A percentile compares a stretch with the other conserved stretches of the same genome.
Evolutionary conservation across 2,888 invertebrate species (phyloP).

Genomic region (Teinopalpus imperialis): DNA sequence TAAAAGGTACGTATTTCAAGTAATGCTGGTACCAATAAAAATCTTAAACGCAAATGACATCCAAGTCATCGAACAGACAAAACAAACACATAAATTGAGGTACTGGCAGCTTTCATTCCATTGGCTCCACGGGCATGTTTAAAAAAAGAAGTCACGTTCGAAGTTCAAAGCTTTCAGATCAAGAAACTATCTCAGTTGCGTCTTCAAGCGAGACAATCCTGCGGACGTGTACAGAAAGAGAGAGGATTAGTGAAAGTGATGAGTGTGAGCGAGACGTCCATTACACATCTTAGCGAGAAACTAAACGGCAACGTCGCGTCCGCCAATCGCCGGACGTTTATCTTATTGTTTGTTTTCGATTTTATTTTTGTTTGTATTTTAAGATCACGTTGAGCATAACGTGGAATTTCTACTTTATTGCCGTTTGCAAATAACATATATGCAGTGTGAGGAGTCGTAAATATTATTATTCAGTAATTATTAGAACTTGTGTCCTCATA

Average conservation of each 20-base stretch:
- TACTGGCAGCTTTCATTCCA: conserved; percentile 43
- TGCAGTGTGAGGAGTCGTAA: too few species aligned
- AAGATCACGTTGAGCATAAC: conserved; percentile 34
- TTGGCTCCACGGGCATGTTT: conserved; percentile 48
- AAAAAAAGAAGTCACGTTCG: conserved; percentile 64
- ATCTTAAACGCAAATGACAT: background rate
- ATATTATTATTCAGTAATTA: too few species aligned
- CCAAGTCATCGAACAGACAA: conserved; percentile 13
- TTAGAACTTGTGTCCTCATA: too few species aligned
- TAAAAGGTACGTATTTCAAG: too few species aligned
- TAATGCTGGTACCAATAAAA: too few species aligned
- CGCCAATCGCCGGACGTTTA: conserved; percentile 71
- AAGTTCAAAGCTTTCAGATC: conserved; percentile 72
- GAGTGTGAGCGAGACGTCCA: conserved; percentile 43
- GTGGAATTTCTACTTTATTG: conserved; percentile 31
- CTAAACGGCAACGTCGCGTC: conserved; percentile 76
- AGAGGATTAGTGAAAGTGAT: conserved; percentile 33
- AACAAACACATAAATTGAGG: conserved; percentile 32
- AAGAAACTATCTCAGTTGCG: conserved; percentile 75
- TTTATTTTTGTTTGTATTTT: conserved; percentile 50
- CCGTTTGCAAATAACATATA: background rate
- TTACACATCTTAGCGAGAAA: conserved; percentile 65
- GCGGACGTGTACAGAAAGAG: conserved; percentile 61
- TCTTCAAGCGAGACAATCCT: conserved; percentile 78
- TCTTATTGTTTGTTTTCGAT: conserved; percentile 60